Base-by-base conservation (phyloP, 2,113 vertebrate species). In the Panthera leo region DNA sequence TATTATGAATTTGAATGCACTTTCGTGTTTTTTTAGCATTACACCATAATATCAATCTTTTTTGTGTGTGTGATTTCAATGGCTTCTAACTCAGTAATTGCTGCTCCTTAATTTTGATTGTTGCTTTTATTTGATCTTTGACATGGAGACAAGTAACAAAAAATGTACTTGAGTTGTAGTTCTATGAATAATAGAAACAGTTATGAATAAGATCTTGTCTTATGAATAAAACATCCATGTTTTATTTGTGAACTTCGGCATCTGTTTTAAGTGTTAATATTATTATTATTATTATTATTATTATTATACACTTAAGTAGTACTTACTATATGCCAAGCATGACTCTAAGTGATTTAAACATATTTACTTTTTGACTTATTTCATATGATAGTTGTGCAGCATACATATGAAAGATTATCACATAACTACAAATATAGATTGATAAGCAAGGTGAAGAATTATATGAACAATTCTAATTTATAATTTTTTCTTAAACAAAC, bases 401-500 rank as follows among this genome's bases (percentile, higher is more conserved):
- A 23, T 68, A 71, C 5, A 55, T 45, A 51, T 80, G 73, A 82
- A 82, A 79, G 19, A 48, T 85, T 63, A 85, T 2, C 6, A 53
- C 48, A 1, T 18, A 84, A 34, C 4, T 91, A 3, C 75, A 36
- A 36, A 71, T n/a, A 83, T 0, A 91, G 19, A 73, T 71, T 25
- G 21, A 14, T 36, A 85, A 85, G 7, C 7, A 89, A 31, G 58
- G 19, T 61, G 19, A 87, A 75, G 5, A 87, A 84, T 31, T 51
- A 45, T 82, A 51, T 87, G 7, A 29, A 68, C 68, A 95, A 73
- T 3, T 58, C 31, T 31, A 92, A 21, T 12, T 1, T 78, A 11
- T 25, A 92, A 67, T 67, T 87, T 58, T 3, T 68, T 71, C 76
- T 73, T 79, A 14, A 97, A 89, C 85, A 89, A 92, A 78, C 9